Base-by-base conservation (phyloP, 2,113 vertebrate species). In the Neofelis nebulosa region DNA sequence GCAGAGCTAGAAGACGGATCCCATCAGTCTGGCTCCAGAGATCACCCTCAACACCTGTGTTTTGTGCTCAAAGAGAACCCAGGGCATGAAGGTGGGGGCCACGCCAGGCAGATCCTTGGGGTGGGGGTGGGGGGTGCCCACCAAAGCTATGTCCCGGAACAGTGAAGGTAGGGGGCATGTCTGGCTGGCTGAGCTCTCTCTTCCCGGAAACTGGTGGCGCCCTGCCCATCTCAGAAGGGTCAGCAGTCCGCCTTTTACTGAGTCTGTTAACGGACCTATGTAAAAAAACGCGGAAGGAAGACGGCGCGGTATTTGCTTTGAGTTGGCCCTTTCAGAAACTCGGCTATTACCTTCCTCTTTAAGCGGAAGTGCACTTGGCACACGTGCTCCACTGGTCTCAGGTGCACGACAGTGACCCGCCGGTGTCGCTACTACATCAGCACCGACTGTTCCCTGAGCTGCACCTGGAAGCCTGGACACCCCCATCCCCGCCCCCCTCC, bases 291-390 rank as follows among this genome's bases (percentile, higher is more conserved):
- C 76, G 5, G 48, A 50, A 74, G 71, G 38, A 74, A 48, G 73
- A 4, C 7, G 4, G n/a, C 4, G 25, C 3, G 27, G 2, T 9
- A 0, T 31, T 4, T 18, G 41, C 74, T 78, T 31, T 5, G 27
- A 78, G 18, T 16, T 10, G 74, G 41, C 14, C 41, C 74, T 31
- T 31, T 23, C 36, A 25, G 41, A 10, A 18, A 29, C 27, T 16
- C 7, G 4, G 74, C 74, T 29, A 27, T 13, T 38, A 10, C 68
- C 33, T 19, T 14, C 71, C 3, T 38, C 71, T 29, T 31, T 76
- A 25, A 41, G 27, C 14, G 73, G 38, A 74, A 25, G 13, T 14
- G 38, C 23, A 4, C 23, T 15, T 7, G 38, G 15, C 73, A 29
- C 13, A 1, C 5, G 73, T 14, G 41, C 45, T 14, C 7, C 73